Base-by-base conservation (phyloP, 37 sponge, comb jelly and placozoan species). In the Cladorhizidae sp. region DNA sequence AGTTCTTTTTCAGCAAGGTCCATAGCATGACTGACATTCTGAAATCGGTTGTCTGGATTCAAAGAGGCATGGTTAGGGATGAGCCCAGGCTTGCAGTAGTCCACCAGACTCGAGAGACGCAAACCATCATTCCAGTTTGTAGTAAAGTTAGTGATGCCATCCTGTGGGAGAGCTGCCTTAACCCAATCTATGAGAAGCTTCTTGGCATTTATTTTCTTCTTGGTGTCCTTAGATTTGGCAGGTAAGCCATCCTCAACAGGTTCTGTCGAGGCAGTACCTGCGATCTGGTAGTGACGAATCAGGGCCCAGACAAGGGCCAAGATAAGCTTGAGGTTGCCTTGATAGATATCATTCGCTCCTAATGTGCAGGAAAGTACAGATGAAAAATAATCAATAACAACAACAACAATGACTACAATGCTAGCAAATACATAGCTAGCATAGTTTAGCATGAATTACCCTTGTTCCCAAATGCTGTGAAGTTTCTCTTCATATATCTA, bases 101-200 rank as follows among this genome's bases (percentile, higher is more conserved):
- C 87, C 6, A 95, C 86, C 25, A 95, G 84, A 26, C 86, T 72
- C 29, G 87, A 84, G 31, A 95, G 77, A n/a, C 39, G 31, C 11
- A 45, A 18, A 21, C 95, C 95, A 57, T 95, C 87, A 62, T 91
- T 89, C 95, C 95, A 95, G 33, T 81, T 61, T 38, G 83, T 92
- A 57, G 73, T 90, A 87, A 77, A 96, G 40, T 90, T 90, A 0
- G 35, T 71, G 58, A 85, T 42, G 21, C 57, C 29, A 6, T 73
- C 29, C 2, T 77, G 31, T n/a, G 92, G 89, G 15, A 95, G 37
- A 23, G 80, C 62, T 8, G 89, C 67, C 20, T 81, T 83, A 8
- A 91, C 42, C 89, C 89, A 95, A 26, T 72, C 77, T 32, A 91
- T 72, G 2, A 95, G 83, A n/a, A 88, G 82, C 71, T 85, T 81